Conservation (phyloP, 2,113 vertebrate species). For the Colinus virginianus region DNA sequence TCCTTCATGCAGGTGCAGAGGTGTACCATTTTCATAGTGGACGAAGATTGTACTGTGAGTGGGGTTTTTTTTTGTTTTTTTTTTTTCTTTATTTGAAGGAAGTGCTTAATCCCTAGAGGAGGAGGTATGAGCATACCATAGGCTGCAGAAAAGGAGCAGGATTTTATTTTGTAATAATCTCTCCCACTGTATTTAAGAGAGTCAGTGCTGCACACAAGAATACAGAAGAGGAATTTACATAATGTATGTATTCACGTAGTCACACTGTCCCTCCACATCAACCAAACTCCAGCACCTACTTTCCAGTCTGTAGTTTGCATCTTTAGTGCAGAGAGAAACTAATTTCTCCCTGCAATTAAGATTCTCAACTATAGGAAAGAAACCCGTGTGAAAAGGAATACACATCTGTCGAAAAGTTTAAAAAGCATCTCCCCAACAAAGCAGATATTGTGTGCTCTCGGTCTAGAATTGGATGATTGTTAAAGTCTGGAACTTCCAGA, state of each 20-base stretch:
- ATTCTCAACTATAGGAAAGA: neutral
- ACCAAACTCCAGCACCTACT: neutral
- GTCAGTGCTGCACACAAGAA: neutral
- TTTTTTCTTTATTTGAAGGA: neutral
- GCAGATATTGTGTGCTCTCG: neutral
- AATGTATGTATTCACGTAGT: neutral
- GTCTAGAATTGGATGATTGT: neutral
- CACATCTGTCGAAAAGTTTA: neutral
- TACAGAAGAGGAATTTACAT: neutral
- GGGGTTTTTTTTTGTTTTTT: neutral
- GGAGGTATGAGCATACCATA: neutral
- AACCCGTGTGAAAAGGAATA: neutral
- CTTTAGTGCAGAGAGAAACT: neutral
- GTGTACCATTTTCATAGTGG: conserved; percentile 94
- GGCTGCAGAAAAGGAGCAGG: neutral
- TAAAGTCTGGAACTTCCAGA: neutral
- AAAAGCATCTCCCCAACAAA: neutral
- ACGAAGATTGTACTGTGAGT: conserved; percentile 90
- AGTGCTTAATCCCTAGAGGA: neutral
- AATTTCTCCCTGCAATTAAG: neutral
- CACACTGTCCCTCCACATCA: neutral
- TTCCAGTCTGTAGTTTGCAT: neutral
- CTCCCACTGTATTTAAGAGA: neutral
- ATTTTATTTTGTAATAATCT: neutral
- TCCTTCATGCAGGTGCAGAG: conserved; percentile 97